These are phyloP conservation scores for Marronus borbonicus DNA, from an alignment of 2,888 invertebrate species.

Conservation along the genomic window DNA sequence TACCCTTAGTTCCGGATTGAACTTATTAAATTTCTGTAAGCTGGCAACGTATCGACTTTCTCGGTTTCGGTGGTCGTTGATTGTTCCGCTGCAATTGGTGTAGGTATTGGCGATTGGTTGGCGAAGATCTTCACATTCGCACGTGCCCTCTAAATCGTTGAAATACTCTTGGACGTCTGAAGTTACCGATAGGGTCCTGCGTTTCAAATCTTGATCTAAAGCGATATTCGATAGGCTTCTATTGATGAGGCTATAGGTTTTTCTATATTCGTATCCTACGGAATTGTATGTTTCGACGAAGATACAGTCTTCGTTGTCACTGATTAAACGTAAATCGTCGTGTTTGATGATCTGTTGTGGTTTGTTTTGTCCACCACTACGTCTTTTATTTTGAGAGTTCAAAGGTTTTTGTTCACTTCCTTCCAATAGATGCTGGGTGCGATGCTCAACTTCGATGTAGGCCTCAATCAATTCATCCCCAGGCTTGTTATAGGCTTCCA, in stretches of 20 bases:
- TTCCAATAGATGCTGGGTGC: background rate
- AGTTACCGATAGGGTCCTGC: slow-evolving; percentile 5
- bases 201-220: slow-evolving; percentile 24
- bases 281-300: slow-evolving; percentile 47
- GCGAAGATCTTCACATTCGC: slow-evolving; percentile 27
- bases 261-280: slow-evolving; percentile 27
- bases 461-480: slow-evolving; percentile 62
- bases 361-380: background rate
- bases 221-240: slow-evolving; percentile 9
- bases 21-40: background rate
- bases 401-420: background rate
- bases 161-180: slow-evolving; percentile 36
- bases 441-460: slow-evolving; percentile 58
- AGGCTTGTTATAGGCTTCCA: slow-evolving; percentile 63
- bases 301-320: slow-evolving; percentile 40
- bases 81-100: slow-evolving; percentile 20
- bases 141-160: slow-evolving; percentile 5
- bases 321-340: slow-evolving; percentile 7
- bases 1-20: background rate
- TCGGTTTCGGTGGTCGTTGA: slow-evolving; percentile 21
- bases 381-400: background rate
- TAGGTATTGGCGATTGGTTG: background rate
- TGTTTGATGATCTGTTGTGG: background rate
- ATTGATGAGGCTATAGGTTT: slow-evolving; percentile 33
- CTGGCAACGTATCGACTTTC: background rate